Evolutionary conservation across 2,888 invertebrate species (phyloP).

Genomic region (Sphaerophoria taeniata): DNA sequence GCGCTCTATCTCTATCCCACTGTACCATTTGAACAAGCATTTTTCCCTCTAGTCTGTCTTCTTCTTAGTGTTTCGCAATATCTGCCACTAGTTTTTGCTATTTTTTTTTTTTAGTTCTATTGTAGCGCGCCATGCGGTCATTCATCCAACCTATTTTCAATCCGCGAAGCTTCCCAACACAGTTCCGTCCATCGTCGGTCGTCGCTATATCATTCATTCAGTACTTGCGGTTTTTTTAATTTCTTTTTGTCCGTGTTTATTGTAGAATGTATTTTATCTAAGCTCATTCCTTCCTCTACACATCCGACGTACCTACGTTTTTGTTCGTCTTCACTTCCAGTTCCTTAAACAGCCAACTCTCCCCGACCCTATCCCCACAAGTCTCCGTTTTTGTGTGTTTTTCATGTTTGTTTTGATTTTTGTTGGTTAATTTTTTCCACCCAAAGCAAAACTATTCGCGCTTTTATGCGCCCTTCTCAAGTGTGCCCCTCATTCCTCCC

Average conservation of each 20-base stretch:
- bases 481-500: not conserved
- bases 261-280: conserved; percentile 36
- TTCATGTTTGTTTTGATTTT: conserved; percentile 40
- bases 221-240: conserved; percentile 3
- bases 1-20: too few relatives aligned
- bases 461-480: conserved; percentile 16
- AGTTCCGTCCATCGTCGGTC: conserved; percentile 33
- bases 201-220: not conserved
- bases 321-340: conserved; percentile 6
- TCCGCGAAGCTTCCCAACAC: conserved; percentile 66
- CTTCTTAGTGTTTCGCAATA: conserved; percentile 45
- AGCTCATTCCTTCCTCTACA: conserved; percentile 40
- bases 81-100: conserved; percentile 18
- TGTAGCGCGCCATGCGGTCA: conserved; percentile 70
- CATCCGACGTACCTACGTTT: not conserved
- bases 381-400: conserved; percentile 3
- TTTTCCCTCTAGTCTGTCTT: conserved; percentile 32
- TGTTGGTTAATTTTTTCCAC: conserved; percentile 55
- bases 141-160: conserved; percentile 75
- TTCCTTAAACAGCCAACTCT: conserved; percentile 20
- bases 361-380: not conserved
- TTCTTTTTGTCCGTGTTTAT: conserved; percentile 3
- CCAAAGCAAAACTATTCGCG: conserved; percentile 57
- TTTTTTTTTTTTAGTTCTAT: conserved; percentile 41
- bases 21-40: conserved; percentile 30